Evolutionary conservation across 2,888 invertebrate genomes (phyloP).

Genomic region (Prenolepis imparis): DNA sequence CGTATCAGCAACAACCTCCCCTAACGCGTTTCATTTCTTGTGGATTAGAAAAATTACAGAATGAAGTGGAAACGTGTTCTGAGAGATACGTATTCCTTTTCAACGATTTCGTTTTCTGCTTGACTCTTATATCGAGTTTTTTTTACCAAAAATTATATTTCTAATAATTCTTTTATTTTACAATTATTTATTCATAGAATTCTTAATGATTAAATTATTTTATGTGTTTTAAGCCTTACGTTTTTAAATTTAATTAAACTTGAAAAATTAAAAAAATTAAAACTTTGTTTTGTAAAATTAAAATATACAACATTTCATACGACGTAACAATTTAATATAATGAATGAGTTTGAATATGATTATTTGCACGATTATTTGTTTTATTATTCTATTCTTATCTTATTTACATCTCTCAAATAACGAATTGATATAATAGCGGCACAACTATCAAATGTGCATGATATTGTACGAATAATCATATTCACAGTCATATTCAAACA

Average conservation of each 20-base stretch:
- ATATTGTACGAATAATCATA: too few species aligned
- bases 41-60: slow-evolving; percentile 46
- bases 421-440: too few species aligned
- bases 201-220: background rate
- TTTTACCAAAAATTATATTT: background rate
- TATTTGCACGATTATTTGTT: too few species aligned
- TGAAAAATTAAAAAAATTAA: background rate
- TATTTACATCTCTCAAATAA: too few species aligned
- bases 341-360: background rate
- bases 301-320: background rate
- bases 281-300: background rate
- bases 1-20: slow-evolving; percentile 19
- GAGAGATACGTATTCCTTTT: background rate
- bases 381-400: too few species aligned
- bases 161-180: background rate
- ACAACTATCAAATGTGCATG: too few species aligned
- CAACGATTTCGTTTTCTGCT: background rate
- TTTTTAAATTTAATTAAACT: background rate
- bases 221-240: background rate
- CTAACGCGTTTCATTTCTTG: slow-evolving; percentile 32
- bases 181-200: background rate
- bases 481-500: too few species aligned
- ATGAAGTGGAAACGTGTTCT: slow-evolving; percentile 22
- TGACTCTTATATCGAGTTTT: background rate
- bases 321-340: background rate